Evolutionary conservation across 2,888 invertebrate species (phyloP).

Genomic region (Syrista parreyssii): DNA sequence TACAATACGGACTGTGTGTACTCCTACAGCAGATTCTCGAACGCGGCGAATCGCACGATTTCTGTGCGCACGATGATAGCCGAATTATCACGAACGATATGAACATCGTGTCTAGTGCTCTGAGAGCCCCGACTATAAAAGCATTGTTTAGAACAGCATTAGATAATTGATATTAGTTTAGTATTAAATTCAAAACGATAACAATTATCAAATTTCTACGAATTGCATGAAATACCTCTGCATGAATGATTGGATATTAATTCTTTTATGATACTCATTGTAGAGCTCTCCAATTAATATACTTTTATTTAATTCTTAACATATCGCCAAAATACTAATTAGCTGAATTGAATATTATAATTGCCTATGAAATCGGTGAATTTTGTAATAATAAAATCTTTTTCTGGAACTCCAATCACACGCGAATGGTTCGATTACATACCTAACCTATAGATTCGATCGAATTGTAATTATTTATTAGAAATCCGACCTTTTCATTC

Average conservation of each 20-base stretch:
- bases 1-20: neutral
- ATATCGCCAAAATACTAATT: neutral
- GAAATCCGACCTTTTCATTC: slow-evolving; percentile 40
- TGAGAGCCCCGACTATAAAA: neutral
- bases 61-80: slow-evolving; percentile 29
- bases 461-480: slow-evolving; percentile 44
- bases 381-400: neutral
- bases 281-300: neutral
- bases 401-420: neutral
- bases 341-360: neutral
- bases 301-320: neutral
- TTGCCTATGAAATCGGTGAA: neutral
- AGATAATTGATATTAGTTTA: neutral
- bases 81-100: slow-evolving; percentile 33
- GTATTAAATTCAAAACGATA: neutral
- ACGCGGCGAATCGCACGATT: slow-evolving; percentile 17
- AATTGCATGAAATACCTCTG: neutral
- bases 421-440: neutral
- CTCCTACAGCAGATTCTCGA: neutral
- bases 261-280: neutral
- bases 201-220: neutral
- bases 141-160: neutral
- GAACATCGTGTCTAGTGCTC: neutral
- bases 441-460: slow-evolving; percentile 38
- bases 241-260: neutral